Evolutionary conservation across 2,797 vertebrate genomes (phyloP), one percentile per base, ranked within the genome.

Genomic region (Pristis pectinata): DNA sequence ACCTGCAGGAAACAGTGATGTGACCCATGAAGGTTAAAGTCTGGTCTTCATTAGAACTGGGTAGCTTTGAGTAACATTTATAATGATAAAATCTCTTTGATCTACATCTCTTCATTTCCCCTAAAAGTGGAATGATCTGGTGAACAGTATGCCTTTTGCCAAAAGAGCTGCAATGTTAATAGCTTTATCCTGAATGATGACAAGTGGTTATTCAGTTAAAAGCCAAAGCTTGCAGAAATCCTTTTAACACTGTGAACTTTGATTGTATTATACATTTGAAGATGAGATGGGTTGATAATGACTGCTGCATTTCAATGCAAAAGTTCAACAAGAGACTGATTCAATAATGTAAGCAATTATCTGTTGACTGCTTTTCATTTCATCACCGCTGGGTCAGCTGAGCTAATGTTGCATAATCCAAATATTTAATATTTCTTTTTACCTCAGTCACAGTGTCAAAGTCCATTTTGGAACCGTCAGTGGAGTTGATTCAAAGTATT

Each of bases 161-260:
- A 91, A 64, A 24, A 64, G 19, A 67, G n/a, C 22, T 67, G 19
- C 17, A 67, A 10, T 67, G 59, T 91, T 91, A 91, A 91, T 91
- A 67, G 37, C 61, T 91, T 64, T 24, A 41, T 91, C 87, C 61
- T 91, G 59, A 91, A 64, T 91, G 87, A 41, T 91, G 87, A 67
- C 59, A 91, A 91, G 87, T 91, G 87, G 61, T 67, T 91, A 91
- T 91, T 67, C 87, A 41, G 87, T 91, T 91, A 67, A 91, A 44
- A 67, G 87, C 61, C n/a, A 24, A 8, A 37, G 61, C n/a, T 91
- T 91, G 59, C 59, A 91, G 61, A 91, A 79, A 41, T 91, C n/a
- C 87, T 91, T 91, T 91, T 91, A 91, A 91, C 87, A 91, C 61
- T 19, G 59, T 91, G 87, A 91, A 91, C 87, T 64, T 67, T 91